A percentile compares a stretch with the other conserved stretches of the same genome.
Evolutionary conservation across 2,797 vertebrate species (phyloP).

Genomic region (Masticophis lateralis): DNA sequence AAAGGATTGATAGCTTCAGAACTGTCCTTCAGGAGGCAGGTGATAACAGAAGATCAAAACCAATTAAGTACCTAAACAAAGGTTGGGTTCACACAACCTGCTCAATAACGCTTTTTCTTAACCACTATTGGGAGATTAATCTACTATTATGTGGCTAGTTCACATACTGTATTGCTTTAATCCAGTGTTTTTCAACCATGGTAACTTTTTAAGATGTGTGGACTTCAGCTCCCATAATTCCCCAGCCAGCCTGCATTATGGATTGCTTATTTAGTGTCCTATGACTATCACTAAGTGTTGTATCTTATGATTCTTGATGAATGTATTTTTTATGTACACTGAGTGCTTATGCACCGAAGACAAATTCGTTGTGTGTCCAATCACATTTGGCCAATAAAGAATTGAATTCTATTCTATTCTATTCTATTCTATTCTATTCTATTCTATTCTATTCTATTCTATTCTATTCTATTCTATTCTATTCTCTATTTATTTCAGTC

Average conservation of each 20-base stretch:
- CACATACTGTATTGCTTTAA: neutral
- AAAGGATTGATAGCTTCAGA: neutral
- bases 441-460: too few species aligned
- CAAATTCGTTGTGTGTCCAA: too few species aligned
- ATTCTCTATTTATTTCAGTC: too few species aligned
- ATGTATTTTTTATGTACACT: too few species aligned
- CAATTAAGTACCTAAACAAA: neutral
- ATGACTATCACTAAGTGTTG: too few species aligned
- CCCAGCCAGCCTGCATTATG: neutral
- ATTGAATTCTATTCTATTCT: too few species aligned
- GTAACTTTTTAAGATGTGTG: neutral
- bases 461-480: too few species aligned
- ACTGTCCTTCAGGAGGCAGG: neutral
- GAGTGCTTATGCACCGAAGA: too few species aligned
- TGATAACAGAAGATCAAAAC: neutral
- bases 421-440: too few species aligned
- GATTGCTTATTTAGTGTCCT: neutral
- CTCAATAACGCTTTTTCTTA: neutral
- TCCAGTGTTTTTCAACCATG: neutral
- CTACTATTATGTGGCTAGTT: neutral
- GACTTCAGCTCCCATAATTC: neutral
- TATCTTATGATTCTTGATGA: too few species aligned
- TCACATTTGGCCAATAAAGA: too few species aligned
- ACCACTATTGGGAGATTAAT: neutral
- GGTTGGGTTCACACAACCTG: neutral